These are phyloP conservation scores for Euphonia xanthogaster DNA, from an alignment of 2,797 vertebrate genomes.

Conservation along the genomic window DNA sequence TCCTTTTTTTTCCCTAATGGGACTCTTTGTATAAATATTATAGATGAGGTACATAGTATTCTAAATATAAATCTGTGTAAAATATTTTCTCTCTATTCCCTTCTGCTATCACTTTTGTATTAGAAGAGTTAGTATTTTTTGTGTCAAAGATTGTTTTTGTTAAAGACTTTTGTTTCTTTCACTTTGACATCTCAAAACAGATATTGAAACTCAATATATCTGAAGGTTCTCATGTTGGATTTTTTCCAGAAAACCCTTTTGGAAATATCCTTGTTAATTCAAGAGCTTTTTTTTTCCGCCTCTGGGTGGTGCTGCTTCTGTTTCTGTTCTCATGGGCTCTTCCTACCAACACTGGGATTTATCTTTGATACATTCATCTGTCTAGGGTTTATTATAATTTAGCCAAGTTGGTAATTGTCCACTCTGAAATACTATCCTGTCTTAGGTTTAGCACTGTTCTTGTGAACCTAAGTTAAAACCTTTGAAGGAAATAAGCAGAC, in stretches of 20 bases:
- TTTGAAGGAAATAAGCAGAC: not conserved
- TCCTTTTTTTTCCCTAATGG: no score
- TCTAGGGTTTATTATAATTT: not conserved
- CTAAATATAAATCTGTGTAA: not conserved
- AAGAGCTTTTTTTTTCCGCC: not conserved
- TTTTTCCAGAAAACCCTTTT: not conserved
- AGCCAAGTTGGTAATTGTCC: not conserved
- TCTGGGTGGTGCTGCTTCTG: not conserved
- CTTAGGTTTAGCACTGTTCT: not conserved
- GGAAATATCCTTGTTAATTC: not conserved
- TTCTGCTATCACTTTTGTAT: not conserved
- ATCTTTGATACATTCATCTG: not conserved
- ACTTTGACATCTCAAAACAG: not conserved
- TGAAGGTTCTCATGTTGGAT: not conserved
- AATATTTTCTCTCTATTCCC: not conserved
- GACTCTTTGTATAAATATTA: not conserved
- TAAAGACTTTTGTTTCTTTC: not conserved
- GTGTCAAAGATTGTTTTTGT: not conserved
- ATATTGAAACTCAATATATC: not conserved
- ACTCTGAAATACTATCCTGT: not conserved
- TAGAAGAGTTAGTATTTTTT: not conserved
- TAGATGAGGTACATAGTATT: not conserved
- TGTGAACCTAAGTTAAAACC: not conserved
- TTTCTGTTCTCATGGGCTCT: not conserved
- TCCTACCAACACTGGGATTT: not conserved